Evolutionary conservation across 2,888 invertebrate genomes (phyloP).

Genomic region (Esperia sulphurella): DNA sequence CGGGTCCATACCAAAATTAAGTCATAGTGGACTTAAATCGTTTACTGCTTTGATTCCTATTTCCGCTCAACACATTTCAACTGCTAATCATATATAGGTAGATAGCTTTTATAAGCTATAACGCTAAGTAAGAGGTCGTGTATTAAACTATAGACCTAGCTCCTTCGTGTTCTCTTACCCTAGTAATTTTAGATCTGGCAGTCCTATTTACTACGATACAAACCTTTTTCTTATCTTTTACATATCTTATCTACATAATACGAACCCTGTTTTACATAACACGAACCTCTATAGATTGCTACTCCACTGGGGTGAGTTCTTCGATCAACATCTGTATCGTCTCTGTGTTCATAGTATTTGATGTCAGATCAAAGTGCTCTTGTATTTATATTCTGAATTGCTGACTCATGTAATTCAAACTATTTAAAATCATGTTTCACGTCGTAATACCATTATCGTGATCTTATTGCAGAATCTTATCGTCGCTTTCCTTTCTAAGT

Average conservation of each 20-base stretch:
- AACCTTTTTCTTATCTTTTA: not conserved
- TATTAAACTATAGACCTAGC: conserved; percentile 2
- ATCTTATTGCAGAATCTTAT: no score
- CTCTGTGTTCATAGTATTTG: no score
- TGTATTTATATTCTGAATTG: not conserved
- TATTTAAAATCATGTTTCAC: no score
- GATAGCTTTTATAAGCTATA: conserved; percentile 14
- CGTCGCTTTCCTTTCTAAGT: no score
- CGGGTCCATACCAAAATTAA: no score
- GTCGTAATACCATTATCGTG: no score
- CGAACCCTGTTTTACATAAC: no score
- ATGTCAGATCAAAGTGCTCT: not conserved
- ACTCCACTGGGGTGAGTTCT: no score
- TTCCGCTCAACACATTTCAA: conserved; percentile 8
- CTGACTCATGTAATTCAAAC: not conserved
- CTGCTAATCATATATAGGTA: conserved; percentile 14
- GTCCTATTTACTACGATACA: not conserved
- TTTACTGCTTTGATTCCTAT: not conserved
- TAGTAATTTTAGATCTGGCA: not conserved
- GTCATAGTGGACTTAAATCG: not conserved
- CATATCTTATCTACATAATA: no score
- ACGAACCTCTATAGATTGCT: no score
- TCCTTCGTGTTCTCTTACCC: not conserved
- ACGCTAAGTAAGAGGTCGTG: conserved; percentile 9
- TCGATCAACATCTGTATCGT: no score